Percentiles rank a stretch among this genome's conserved stretches.
Conservation (phyloP, 2,113 vertebrate species). For the Oreochromis spilurus region DNA sequence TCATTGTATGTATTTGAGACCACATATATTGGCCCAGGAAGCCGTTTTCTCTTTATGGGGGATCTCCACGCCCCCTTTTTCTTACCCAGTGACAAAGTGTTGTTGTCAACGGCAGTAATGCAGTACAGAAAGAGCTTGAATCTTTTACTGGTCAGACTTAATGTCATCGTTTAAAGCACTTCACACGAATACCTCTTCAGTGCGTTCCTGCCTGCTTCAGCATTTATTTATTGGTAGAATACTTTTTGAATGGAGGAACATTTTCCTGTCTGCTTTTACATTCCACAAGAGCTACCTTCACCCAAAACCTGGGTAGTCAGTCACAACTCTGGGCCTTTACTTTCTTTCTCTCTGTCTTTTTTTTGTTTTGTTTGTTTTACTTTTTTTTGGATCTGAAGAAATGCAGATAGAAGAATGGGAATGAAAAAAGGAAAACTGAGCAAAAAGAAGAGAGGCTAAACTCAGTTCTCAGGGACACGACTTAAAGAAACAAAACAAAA, state of each 20-base stretch:
- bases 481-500: slow-evolving; percentile 91
- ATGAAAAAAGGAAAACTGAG: slow-evolving; percentile 52
- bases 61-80: background rate
- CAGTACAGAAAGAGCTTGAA: slow-evolving; percentile 34
- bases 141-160: slow-evolving; percentile 39
- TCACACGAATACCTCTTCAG: slow-evolving; percentile 64
- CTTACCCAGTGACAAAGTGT: slow-evolving; percentile 10
- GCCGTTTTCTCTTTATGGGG: background rate
- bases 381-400: slow-evolving; percentile 49
- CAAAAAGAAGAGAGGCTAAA: slow-evolving; percentile 72
- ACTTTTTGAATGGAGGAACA: slow-evolving; percentile 11
- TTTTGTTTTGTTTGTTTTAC: background rate
- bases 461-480: slow-evolving; percentile 97
- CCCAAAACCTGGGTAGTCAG: slow-evolving; percentile 42
- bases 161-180: slow-evolving; percentile 67
- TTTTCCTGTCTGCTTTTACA: slow-evolving; percentile 61
- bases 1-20: slow-evolving; percentile 3
- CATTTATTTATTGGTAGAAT: slow-evolving; percentile 58
- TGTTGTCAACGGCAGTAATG: slow-evolving; percentile 11
- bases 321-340: slow-evolving; percentile 58
- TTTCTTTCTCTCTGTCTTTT: background rate
- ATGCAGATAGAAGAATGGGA: slow-evolving; percentile 40
- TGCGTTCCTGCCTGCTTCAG: slow-evolving; percentile 60
- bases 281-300: slow-evolving; percentile 60
- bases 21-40: slow-evolving; percentile 12